phyloP scores from a whole-genome alignment of 2,113 vertebrate species.

The Dendropsophus ebraccatus region DNA sequence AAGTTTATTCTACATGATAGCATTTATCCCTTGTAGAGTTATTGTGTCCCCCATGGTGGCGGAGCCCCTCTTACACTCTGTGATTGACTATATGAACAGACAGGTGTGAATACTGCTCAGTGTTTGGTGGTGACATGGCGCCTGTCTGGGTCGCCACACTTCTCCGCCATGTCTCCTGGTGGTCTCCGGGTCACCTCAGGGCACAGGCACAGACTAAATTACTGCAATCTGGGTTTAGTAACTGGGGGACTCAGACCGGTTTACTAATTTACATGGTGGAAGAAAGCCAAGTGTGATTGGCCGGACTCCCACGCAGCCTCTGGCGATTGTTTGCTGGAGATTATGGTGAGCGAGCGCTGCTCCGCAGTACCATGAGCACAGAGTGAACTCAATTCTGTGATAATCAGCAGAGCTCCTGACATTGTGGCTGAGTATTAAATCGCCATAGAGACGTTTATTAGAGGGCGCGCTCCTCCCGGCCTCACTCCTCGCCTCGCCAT shows the following conservation, averaged over 20 bases:
- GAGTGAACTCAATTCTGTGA: background rate
- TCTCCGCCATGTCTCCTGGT: background rate
- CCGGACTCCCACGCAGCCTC: conserved; percentile 2
- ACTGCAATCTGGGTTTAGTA: conserved; percentile 14
- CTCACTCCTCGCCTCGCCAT: background rate
- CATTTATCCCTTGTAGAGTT: no score
- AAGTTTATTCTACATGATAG: no score
- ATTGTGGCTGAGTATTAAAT: background rate
- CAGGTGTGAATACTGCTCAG: no score
- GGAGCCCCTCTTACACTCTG: no score
- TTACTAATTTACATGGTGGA: conserved; percentile 30
- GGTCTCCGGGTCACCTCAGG: background rate
- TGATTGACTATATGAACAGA: no score
- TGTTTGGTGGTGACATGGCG: no score
- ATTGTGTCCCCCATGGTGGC: no score
- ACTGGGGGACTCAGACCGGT: background rate
- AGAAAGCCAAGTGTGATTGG: conserved; percentile 31
- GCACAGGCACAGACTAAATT: background rate
- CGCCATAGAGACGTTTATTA: conserved; percentile 18
- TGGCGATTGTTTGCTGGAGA: conserved; percentile 17
- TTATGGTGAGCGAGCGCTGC: background rate
- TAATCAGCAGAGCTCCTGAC: conserved; percentile 1
- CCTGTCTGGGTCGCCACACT: background rate
- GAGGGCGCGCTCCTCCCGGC: background rate
- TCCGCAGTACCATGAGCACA: background rate